These are phyloP conservation scores for Tigriopus japonicus DNA, from an alignment of 1,140 invertebrate species.

Conservation along the genomic window DNA sequence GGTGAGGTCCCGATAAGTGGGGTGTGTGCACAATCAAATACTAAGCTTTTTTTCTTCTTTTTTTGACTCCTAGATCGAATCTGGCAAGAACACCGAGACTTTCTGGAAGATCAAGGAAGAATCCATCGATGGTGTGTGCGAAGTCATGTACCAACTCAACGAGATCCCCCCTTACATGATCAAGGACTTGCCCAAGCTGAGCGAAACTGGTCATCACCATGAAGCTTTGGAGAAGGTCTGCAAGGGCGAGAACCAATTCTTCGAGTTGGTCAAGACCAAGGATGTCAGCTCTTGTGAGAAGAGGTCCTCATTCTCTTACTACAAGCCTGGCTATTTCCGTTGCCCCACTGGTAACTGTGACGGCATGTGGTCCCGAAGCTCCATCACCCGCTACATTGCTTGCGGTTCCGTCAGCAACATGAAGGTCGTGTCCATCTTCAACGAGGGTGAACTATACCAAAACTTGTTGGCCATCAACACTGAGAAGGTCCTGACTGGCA, in stretches of 20 bases:
- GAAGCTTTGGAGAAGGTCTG: neutral
- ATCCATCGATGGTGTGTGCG: conserved; percentile 9
- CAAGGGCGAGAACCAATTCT: neutral
- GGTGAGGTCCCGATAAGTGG: too few relatives aligned
- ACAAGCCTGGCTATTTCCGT: neutral
- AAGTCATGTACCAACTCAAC: conserved; percentile 11
- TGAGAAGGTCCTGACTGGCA: conserved; percentile 2
- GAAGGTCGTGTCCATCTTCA: conserved; percentile 5
- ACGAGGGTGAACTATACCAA: conserved; percentile 10
- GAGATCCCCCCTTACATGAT: conserved; percentile 12
- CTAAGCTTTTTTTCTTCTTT: neutral
- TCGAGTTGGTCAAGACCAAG: conserved; percentile 7
- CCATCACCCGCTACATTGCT: conserved; percentile 5
- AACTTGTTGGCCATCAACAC: conserved; percentile 1
- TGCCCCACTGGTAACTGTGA: conserved; percentile 1
- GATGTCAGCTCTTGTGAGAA: conserved; percentile 1
- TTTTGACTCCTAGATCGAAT: neutral
- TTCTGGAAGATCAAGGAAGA: conserved; percentile 9
- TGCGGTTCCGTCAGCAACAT: neutral
- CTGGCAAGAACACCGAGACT: neutral
- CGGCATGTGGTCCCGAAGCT: neutral
- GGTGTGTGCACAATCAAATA: too few relatives aligned
- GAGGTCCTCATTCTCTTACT: neutral
- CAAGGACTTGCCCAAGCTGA: neutral
- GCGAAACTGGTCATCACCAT: neutral